Percentiles rank a stretch among this genome's conserved stretches.
Evolutionary conservation across 2,113 vertebrate genomes (phyloP).

Genomic region (Hippotragus niger): DNA sequence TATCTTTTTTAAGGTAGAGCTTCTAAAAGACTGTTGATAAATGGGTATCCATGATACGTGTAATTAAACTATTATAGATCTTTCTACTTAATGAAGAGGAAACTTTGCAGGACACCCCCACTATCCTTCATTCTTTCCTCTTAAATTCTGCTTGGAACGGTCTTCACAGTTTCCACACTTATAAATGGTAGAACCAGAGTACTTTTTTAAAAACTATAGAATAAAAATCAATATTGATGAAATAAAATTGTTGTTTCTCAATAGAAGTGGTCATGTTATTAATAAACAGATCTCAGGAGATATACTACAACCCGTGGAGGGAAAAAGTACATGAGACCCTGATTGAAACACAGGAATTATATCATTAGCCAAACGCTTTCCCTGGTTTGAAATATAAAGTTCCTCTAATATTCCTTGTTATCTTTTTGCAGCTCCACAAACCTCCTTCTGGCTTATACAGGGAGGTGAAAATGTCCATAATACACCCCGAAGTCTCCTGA

Average conservation of each 20-base stretch:
- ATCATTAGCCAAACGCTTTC: neutral
- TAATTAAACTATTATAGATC: neutral
- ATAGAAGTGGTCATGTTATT: neutral
- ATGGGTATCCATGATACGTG: neutral
- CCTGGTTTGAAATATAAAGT: neutral
- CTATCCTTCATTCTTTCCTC: neutral
- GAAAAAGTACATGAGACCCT: rapidly evolving
- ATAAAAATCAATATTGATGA: neutral
- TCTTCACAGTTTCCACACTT: neutral
- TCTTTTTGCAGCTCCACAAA: conserved; percentile 33
- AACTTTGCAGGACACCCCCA: rapidly evolving
- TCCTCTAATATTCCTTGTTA: neutral
- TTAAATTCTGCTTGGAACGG: neutral
- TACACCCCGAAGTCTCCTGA: conserved; percentile 35
- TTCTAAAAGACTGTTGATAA: neutral
- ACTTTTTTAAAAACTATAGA: neutral
- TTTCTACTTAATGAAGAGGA: neutral
- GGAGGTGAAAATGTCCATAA: conserved; percentile 49
- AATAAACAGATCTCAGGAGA: neutral
- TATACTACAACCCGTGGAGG: rapidly evolving
- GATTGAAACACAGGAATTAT: neutral
- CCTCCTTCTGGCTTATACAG: conserved; percentile 47
- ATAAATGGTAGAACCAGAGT: neutral
- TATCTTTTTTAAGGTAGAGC: neutral
- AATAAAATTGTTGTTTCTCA: neutral